A percentile compares a stretch with the other conserved stretches of the same genome.
Evolutionary conservation across 2,113 vertebrate genomes (phyloP).

Genomic region (Archocentrus centrarchus): DNA sequence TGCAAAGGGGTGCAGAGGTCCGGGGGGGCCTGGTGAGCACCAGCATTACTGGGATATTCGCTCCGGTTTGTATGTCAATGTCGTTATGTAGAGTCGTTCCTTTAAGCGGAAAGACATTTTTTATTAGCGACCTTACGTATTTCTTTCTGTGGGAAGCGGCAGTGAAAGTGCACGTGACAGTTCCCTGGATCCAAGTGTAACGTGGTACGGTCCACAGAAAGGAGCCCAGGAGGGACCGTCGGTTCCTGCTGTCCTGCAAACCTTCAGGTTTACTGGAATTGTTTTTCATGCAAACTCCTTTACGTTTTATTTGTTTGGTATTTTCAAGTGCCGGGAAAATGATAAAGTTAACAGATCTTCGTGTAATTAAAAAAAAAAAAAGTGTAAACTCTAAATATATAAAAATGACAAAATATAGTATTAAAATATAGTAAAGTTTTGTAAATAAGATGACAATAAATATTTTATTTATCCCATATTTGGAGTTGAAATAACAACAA

Average conservation of each 20-base stretch:
- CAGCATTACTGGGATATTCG: not conserved
- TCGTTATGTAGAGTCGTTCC: too few species aligned
- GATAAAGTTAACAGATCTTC: not conserved
- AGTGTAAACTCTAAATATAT: not conserved
- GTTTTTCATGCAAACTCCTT: not conserved
- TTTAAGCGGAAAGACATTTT: not conserved
- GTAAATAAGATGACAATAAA: constrained; percentile 1
- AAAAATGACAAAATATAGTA: not conserved
- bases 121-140: not conserved
- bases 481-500: not conserved
- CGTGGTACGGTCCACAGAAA: constrained; percentile 45
- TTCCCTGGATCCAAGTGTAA: not conserved
- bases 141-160: not conserved
- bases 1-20: not conserved
- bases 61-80: rapidly evolving
- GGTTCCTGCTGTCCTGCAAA: not conserved
- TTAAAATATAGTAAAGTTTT: not conserved
- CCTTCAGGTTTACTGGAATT: rapidly evolving
- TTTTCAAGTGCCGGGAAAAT: not conserved
- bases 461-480: not conserved
- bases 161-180: not conserved
- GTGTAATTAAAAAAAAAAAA: not conserved
- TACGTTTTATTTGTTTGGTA: not conserved
- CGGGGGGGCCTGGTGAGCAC: not conserved
- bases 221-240: not conserved